Evolutionary conservation across 2,113 vertebrate species (phyloP).

Genomic region (Campylomormyrus tamandua): DNA sequence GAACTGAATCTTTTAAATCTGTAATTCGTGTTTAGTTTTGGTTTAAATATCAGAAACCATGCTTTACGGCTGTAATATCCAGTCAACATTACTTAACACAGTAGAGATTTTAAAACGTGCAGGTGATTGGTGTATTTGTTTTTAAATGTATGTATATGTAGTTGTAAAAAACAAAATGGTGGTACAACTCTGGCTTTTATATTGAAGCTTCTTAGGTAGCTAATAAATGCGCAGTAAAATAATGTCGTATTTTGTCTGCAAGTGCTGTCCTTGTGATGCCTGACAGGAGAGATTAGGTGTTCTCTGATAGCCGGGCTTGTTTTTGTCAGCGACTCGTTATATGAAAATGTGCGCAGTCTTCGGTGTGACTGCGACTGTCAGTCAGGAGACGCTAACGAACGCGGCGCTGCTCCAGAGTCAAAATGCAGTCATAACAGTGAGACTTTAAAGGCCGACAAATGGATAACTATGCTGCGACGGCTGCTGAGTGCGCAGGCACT

Average conservation of each 20-base stretch:
- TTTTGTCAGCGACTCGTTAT: background rate
- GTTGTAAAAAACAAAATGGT: background rate
- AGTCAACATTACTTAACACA: background rate
- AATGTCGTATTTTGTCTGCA: background rate
- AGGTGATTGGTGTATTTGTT: background rate
- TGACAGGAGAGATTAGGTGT: constrained; percentile 1
- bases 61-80: background rate
- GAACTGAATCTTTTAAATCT: background rate
- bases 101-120: background rate
- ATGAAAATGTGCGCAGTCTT: background rate
- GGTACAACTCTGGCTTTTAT: background rate
- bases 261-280: background rate
- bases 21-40: background rate
- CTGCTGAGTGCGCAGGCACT: background rate
- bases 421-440: background rate
- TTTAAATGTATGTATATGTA: background rate
- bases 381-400: background rate
- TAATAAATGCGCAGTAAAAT: background rate
- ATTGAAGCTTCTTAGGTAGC: background rate
- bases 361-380: background rate
- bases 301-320: background rate
- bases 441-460: background rate
- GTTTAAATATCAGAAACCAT: background rate
- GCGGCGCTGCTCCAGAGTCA: background rate
- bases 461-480: background rate